Evolutionary conservation across 2,113 vertebrate species (phyloP), one percentile per base, ranked within the genome.

Genomic region (Microcebus murinus): DNA sequence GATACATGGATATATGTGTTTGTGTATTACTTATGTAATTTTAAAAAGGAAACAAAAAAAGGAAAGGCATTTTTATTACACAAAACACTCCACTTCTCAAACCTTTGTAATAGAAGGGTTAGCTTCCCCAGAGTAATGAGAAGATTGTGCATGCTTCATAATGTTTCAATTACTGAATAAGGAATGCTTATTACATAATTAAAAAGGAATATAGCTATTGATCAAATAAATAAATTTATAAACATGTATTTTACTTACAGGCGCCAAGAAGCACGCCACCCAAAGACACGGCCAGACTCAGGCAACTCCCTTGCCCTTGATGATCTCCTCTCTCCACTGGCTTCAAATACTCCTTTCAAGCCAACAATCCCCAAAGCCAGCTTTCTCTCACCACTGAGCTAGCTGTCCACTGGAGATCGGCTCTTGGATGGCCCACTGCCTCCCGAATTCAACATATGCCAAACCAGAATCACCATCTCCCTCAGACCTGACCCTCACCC

Each of bases 121-220:
- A 61, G 59, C 48, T 73, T 90, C 74, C 34, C 63, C 29, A 80
- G 77, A 87, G 50, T 86, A 92, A 91, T 59, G 50, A 94, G 65
- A 91, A 94, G 93, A 55, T n/a, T 92, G 34, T 55, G 87, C 55
- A 80, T 87, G 77, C 77, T 93, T 91, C 71, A 67, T 76, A 87
- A 91, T 87, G 14, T 86, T 95, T 73, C 4, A 42, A 50, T 90
- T 96, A 92, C 25, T 13, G 25, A 96, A 87, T 82, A 95, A 94
- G 59, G 77, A 96, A 90, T 71, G 34, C 31, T 95, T 77, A 86
- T 68, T 95, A 90, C 25, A 36, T 76, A 95, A 84, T 71, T 92
- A 17, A 71, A 92, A 67, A 90, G 55, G 29, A 91, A 80, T 87
- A 92, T 1, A 92, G 68, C 61, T 96, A 21, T 45, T 91, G 52